A percentile compares a stretch with the other conserved stretches of the same genome.
Evolutionary conservation across 2,797 vertebrate species (phyloP).

Genomic region (Cuculus canorus): DNA sequence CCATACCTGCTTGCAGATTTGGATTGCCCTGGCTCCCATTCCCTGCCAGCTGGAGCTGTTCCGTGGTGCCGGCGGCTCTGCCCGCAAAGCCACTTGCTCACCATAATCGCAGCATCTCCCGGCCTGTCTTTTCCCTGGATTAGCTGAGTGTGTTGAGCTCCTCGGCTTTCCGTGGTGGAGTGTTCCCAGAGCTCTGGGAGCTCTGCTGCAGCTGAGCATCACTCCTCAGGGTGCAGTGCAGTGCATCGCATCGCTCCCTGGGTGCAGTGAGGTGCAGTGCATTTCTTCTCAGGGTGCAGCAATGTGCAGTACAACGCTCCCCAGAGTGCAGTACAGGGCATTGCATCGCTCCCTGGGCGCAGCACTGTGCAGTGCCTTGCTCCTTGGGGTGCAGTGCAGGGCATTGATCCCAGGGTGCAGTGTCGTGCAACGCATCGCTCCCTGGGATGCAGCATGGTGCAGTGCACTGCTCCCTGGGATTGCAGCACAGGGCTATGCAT

Average conservation of each 20-base stretch:
- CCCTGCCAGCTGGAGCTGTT: background rate
- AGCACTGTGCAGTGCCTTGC: background rate
- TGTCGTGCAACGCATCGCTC: too few species aligned
- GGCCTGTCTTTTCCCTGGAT: accelerated
- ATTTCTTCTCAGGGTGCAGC: background rate
- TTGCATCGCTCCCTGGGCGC: background rate
- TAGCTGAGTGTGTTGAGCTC: background rate
- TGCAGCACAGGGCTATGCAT: background rate
- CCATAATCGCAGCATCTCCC: background rate
- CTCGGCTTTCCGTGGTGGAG: background rate
- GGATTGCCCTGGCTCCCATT: background rate
- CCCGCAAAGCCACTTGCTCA: background rate
- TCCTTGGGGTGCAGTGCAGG: background rate
- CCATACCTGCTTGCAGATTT: accelerated
- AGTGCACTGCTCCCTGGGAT: too few species aligned
- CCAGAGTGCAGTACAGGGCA: background rate
- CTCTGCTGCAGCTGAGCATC: background rate
- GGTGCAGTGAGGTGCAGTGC: background rate
- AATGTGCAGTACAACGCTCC: background rate
- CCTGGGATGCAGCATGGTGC: too few species aligned
- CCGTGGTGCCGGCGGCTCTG: background rate
- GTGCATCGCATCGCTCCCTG: too few species aligned
- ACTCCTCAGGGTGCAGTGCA: background rate
- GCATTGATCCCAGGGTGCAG: background rate
- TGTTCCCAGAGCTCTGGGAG: background rate